These are phyloP conservation scores for Cheilosia pagana DNA, from an alignment of 2,888 invertebrate species.

Conservation along the genomic window DNA sequence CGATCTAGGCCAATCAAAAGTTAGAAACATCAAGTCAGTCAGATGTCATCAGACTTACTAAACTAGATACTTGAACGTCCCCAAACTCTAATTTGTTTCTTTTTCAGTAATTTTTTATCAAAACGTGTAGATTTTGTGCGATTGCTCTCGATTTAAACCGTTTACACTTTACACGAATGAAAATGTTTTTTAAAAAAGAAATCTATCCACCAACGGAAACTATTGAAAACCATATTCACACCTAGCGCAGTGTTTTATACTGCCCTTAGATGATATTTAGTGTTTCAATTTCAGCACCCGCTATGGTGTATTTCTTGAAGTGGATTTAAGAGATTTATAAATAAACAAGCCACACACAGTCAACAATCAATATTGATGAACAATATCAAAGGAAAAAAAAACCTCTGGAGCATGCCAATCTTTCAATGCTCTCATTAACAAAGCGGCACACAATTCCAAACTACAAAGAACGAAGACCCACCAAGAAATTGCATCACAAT, in stretches of 20 bases:
- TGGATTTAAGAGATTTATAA: conserved; percentile 34
- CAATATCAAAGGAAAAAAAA: conserved; percentile 58
- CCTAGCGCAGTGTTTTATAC: background rate
- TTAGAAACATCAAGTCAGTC: too few relatives aligned
- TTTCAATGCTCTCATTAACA: conserved; percentile 68
- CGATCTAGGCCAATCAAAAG: too few relatives aligned
- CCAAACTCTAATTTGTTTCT: too few relatives aligned
- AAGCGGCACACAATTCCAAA: conserved; percentile 38
- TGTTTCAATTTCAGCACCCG: conserved; percentile 36
- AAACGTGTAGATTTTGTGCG: too few relatives aligned
- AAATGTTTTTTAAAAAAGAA: too few relatives aligned
- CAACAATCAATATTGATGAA: conserved; percentile 66
- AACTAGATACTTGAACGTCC: too few relatives aligned
- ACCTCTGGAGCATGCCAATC: conserved; percentile 45
- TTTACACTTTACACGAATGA: too few relatives aligned
- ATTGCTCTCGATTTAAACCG: too few relatives aligned
- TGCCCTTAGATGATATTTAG: conserved; percentile 18
- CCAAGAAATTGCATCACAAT: conserved; percentile 59
- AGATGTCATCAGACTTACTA: too few relatives aligned
- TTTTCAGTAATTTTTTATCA: too few relatives aligned
- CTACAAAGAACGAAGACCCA: conserved; percentile 33
- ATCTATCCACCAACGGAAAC: conserved; percentile 7
- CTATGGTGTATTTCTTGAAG: conserved; percentile 23
- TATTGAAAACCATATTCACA: conserved; percentile 18
- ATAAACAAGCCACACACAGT: conserved; percentile 54